Evolutionary conservation across 53 echinoderm and acorn worm species (phyloP), one percentile per base, ranked within the genome.

Genomic region (Zoroaster sp.): DNA sequence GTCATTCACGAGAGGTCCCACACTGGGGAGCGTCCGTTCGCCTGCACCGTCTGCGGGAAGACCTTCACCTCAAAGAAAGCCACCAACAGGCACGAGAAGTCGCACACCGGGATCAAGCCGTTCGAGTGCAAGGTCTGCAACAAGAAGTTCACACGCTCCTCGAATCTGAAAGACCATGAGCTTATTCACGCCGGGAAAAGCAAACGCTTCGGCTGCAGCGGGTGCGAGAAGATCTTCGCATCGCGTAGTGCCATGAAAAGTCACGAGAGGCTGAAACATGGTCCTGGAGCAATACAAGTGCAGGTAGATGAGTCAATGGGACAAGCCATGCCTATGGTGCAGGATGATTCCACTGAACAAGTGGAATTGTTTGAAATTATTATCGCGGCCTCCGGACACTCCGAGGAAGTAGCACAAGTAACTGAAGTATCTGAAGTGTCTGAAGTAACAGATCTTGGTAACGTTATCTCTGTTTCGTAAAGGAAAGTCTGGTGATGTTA

Each of bases 11-110:
- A 39, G 30, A 32, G 89, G 12, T 68, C 83, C 28, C 92, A 92
- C 35, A 92, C 92, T 0, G 89, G 92, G 11, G 92, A 92, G 43
- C 89, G 89, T 25, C 92, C 92, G 3, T 92, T 75, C 43, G 12
- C 83, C 23, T 92, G 92, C 63, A 72, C 69, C 15, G 34, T 70
- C 38, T 92, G 92, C 44, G 75, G 52, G 2, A 89, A 83, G 31
- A 83, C 40, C 1, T 92, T 92, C 71, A 49, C 83, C 69, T 87
- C 75, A 9, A 70, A 83, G 69, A 89, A 51, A 17, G 83, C 88
- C 36, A 92, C 75, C 34, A 89, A 63, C 35, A 39, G 92, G 52
- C 92, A 92, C 20, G 92, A 92, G 35, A 43, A 66, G 9, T 75
- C 69, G 35, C 92, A 92, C 77, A 70, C 41, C 9, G 89, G 89